A percentile compares a stretch with the other conserved stretches of the same genome.
These are phyloP conservation scores for Digitonthophagus gazella DNA, from an alignment of 2,888 invertebrate species.

Conservation along the genomic window DNA sequence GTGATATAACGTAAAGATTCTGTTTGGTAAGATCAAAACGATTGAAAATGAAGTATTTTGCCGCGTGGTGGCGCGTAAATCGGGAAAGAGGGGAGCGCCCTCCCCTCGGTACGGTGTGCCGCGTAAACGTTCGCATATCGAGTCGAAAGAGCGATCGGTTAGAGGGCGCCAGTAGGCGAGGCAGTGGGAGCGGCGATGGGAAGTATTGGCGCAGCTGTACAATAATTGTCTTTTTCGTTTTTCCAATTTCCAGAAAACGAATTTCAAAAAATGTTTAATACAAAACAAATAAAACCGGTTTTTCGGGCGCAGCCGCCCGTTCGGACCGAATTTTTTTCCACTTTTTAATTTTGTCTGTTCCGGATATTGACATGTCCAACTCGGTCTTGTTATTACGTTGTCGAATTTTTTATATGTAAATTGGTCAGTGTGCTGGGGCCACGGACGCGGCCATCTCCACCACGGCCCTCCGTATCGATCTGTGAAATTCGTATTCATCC, in stretches of 20 bases:
- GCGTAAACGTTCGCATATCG: background rate
- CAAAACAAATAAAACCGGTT: conserved; percentile 17
- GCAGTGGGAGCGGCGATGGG: conserved; percentile 5
- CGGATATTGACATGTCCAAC: conserved; percentile 28
- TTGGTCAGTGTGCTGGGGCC: conserved; percentile 21
- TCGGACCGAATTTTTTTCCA: conserved; percentile 24
- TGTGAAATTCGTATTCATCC: conserved; percentile 27
- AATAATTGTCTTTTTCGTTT: conserved; percentile 19
- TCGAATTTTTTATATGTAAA: conserved; percentile 27
- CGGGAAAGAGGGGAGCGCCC: background rate
- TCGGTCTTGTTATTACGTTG: conserved; percentile 28
- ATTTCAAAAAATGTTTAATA: conserved; percentile 24
- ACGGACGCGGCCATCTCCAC: background rate
- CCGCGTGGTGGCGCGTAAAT: background rate
- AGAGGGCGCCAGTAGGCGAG: background rate
- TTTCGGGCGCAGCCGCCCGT: conserved; percentile 21
- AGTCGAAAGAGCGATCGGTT: conserved; percentile 1
- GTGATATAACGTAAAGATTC: too few species aligned
- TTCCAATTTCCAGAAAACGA: conserved; percentile 21
- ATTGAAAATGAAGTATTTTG: background rate
- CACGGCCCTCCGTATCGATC: conserved; percentile 20
- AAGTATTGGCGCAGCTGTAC: conserved; percentile 18
- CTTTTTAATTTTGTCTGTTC: conserved; percentile 27
- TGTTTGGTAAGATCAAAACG: background rate
- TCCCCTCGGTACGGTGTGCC: background rate